phyloP scores from a whole-genome alignment of 2,888 invertebrate species.

The Adelphocoris suturalis region DNA sequence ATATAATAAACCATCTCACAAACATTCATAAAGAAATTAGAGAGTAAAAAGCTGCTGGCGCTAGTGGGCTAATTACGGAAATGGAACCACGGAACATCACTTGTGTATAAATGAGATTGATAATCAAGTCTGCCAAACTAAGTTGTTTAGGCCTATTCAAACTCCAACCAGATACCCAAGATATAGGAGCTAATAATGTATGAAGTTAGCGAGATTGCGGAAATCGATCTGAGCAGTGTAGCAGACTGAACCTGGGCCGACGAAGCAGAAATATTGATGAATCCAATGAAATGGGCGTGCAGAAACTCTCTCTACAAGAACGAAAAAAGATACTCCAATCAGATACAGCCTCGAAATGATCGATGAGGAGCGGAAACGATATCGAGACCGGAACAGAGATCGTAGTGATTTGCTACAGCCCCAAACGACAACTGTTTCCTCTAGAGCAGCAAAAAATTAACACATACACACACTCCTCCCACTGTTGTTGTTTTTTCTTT shows the following conservation, averaged over 20 bases:
- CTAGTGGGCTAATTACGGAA: not conserved
- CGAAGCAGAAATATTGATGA: constrained; percentile 16
- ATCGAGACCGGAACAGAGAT: not conserved
- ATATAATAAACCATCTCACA: too few relatives aligned
- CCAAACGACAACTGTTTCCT: not conserved
- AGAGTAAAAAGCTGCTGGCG: too few relatives aligned
- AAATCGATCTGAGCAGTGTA: constrained; percentile 17
- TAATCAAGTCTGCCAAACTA: constrained; percentile 16
- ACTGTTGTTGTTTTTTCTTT: too few relatives aligned
- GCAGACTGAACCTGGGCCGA: not conserved
- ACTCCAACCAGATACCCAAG: not conserved
- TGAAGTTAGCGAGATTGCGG: constrained; percentile 46
- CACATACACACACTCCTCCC: too few relatives aligned
- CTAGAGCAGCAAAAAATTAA: not conserved
- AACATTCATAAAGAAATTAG: too few relatives aligned
- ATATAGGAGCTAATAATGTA: constrained; percentile 26
- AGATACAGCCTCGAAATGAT: constrained; percentile 16
- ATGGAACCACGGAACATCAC: not conserved
- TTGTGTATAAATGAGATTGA: not conserved
- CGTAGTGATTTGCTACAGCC: not conserved
- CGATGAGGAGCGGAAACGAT: not conserved
- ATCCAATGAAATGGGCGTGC: not conserved
- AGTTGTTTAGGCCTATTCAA: constrained; percentile 10
- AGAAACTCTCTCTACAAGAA: not conserved
- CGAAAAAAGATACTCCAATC: not conserved